Conservation (phyloP, 2,113 vertebrate genomes). For the Anhinga anhinga region DNA sequence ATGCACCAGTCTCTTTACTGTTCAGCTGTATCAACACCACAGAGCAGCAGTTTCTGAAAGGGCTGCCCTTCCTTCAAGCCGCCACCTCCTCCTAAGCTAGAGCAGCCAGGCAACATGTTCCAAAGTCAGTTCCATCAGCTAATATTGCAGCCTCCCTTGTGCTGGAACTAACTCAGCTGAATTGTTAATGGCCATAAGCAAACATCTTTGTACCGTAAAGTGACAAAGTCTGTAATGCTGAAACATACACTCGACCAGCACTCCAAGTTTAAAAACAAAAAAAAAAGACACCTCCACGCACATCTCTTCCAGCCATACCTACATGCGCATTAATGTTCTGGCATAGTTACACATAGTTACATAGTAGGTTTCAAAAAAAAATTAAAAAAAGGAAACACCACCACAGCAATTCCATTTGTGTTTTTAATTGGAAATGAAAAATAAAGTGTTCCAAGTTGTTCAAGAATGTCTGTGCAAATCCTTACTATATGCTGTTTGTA, state of each 20-base stretch:
- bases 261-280: neutral
- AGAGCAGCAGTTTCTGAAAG: neutral
- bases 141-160: neutral
- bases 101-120: neutral
- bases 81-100: neutral
- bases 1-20: neutral
- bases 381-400: neutral
- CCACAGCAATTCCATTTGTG: no score
- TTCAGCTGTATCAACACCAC: no score
- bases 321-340: no score
- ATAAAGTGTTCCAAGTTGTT: no score
- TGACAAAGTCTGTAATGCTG: neutral
- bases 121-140: neutral
- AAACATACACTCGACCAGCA: neutral
- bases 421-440: neutral
- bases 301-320: neutral
- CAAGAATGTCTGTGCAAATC: neutral
- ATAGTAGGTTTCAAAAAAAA: neutral
- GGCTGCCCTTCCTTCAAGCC: neutral
- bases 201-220: neutral
- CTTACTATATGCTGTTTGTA: neutral
- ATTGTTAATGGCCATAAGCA: fast-evolving
- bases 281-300: neutral
- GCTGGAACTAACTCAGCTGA: neutral
- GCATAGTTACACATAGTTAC: neutral